These are phyloP conservation scores for Archips xylosteana DNA, from an alignment of 2,888 invertebrate genomes.

Conservation along the genomic window DNA sequence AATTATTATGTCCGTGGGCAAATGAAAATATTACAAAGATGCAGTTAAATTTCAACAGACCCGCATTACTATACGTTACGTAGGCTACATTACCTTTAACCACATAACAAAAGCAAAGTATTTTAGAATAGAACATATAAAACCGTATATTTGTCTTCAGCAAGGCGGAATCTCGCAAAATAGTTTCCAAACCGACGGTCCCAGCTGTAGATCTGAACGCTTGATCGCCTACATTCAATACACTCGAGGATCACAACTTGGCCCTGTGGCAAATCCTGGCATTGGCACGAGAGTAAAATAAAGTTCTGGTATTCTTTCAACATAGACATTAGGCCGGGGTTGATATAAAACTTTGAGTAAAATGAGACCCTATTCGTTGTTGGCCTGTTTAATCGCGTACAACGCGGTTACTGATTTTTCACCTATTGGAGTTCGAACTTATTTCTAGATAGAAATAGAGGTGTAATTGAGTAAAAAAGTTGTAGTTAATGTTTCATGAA, in stretches of 20 bases:
- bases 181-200: slow-evolving; percentile 15
- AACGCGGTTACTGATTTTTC: background rate
- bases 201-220: slow-evolving; percentile 14
- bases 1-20: too few species aligned
- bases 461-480: too few species aligned
- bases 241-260: slow-evolving; percentile 1
- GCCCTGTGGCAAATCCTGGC: slow-evolving; percentile 1
- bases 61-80: background rate
- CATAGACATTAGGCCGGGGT: too few species aligned
- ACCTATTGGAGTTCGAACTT: background rate
- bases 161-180: slow-evolving; percentile 15
- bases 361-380: background rate
- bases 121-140: background rate
- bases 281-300: background rate
- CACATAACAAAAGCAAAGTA: background rate
- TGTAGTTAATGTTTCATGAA: too few species aligned
- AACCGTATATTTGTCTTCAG: slow-evolving; percentile 8
- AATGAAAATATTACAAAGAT: too few species aligned
- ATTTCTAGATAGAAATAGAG: too few species aligned
- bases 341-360: background rate
- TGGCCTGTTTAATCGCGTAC: background rate
- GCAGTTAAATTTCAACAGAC: too few species aligned
- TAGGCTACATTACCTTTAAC: background rate
- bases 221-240: slow-evolving; percentile 4
- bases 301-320: slow-evolving; percentile 1